Percentiles rank a stretch among this genome's conserved stretches.
Conservation (phyloP, 1,140 invertebrate genomes). For the Magallana gigas region DNA sequence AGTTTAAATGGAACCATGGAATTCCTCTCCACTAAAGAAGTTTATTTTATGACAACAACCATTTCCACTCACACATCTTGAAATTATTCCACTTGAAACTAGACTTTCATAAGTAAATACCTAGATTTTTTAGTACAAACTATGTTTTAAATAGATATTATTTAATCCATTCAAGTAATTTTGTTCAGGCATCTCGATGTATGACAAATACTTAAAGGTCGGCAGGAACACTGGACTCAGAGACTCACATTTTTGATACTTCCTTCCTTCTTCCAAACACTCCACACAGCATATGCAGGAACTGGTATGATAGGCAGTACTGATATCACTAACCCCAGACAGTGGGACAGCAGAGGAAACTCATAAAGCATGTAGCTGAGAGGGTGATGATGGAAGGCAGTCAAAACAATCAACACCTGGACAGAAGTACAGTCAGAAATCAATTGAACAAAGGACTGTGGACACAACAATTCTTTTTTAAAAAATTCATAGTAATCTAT, state of each 20-base stretch:
- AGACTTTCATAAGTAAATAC: no score
- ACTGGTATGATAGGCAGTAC: slow-evolving; percentile 55
- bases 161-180: no score
- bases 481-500: no score
- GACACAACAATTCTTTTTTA: no score
- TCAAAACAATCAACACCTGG: slow-evolving; percentile 57
- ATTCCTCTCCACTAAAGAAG: background rate
- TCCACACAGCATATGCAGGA: background rate
- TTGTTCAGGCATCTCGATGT: no score
- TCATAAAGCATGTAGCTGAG: slow-evolving; percentile 52
- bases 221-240: no score
- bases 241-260: slow-evolving; percentile 1
- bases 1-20: background rate
- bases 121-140: no score
- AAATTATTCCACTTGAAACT: no score
- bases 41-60: background rate
- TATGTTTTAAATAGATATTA: no score
- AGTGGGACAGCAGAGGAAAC: slow-evolving; percentile 64
- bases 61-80: background rate
- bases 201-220: no score
- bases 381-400: slow-evolving; percentile 36
- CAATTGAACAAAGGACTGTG: no score
- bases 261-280: background rate
- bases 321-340: slow-evolving; percentile 66
- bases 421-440: slow-evolving; percentile 3